Evolutionary conservation across 2,888 invertebrate species (phyloP), one percentile per base, ranked within the genome.

Genomic region (Tryphoninae sp.): DNA sequence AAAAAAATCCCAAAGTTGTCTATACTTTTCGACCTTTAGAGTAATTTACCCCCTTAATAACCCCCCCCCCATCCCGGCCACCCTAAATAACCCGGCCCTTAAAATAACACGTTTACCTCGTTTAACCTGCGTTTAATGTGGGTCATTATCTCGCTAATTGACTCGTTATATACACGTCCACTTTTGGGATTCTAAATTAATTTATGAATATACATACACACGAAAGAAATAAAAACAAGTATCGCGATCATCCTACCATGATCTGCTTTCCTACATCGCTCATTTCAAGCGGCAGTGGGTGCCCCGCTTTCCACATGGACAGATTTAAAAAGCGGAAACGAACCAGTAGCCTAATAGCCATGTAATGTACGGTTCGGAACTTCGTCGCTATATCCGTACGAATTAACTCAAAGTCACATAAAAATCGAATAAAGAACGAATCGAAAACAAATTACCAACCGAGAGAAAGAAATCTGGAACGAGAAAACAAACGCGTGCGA

Each of bases 321-420:
- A 73, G 55, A 81, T 77, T 81, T 77, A 81, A 77, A 76, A 76
- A 76, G 80, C 77, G 68, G 80, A 81, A 77, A 78, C 58, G 55
- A 55, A n/a, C 55, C 51, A 64, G 53, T 33, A 33, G 33, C 33
- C 33, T 33, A 33, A 33, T 33, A 33, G 33, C 33, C 13, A 45
- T 45, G 9, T 45, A 45, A 0, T n/a, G n/a, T 45, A 45, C 13
- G 13, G 19, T 45, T 45, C 13, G 45, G 13, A 45, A 45, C 6
- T 33, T 33, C 33, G 33, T 33, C 33, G 33, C 7, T 33, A 1
- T 33, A 6, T 1, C 33, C 33, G 0, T 33, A 33, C 33, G 33
- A 33, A 33, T 33, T 33, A 33, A 33, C 4, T 33, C 7, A 33
- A 33, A 33, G 33, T 33, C 33, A 33, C 33, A 33, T 33, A 33